Conservation (phyloP, 1,140 invertebrate genomes). For the Heliconius hermathena region DNA sequence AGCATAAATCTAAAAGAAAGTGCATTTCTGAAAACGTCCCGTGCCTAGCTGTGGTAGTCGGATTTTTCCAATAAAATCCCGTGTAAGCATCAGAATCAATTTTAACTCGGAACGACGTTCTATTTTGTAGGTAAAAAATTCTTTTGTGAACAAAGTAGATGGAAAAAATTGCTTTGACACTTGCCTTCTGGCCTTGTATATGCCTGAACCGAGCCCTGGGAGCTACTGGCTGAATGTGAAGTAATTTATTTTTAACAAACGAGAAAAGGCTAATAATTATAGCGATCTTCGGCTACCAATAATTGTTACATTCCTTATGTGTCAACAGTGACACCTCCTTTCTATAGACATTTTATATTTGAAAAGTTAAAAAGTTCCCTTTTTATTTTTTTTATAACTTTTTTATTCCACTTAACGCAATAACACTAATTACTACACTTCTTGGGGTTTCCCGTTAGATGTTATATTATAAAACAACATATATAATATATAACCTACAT, state of each 20-base stretch:
- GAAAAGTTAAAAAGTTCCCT: background rate
- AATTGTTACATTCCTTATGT: constrained; percentile 37
- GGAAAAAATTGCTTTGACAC: constrained; percentile 43
- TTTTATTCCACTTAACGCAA: too few relatives aligned
- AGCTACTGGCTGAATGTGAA: constrained; percentile 8
- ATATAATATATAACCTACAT: too few relatives aligned
- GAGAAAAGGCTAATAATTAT: constrained; percentile 33
- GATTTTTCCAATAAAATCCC: constrained; percentile 46
- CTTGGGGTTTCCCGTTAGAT: too few relatives aligned
- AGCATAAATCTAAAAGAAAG: constrained; percentile 42
- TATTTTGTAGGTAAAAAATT: constrained; percentile 42
- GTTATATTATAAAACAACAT: too few relatives aligned
- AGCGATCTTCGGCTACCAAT: constrained; percentile 28
- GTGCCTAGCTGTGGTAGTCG: constrained; percentile 39
- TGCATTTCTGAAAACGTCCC: constrained; percentile 35
- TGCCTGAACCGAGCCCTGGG: background rate
- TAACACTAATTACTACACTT: too few relatives aligned
- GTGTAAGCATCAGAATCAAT: constrained; percentile 46
- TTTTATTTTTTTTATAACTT: too few relatives aligned
- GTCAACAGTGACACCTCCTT: constrained; percentile 31
- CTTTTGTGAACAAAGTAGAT: constrained; percentile 46
- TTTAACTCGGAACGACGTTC: constrained; percentile 42
- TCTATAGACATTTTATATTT: constrained; percentile 25
- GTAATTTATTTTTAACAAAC: constrained; percentile 26
- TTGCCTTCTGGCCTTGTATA: constrained; percentile 26